Conservation (phyloP, 2,113 vertebrate genomes). For the Mastomys natalensis region DNA sequence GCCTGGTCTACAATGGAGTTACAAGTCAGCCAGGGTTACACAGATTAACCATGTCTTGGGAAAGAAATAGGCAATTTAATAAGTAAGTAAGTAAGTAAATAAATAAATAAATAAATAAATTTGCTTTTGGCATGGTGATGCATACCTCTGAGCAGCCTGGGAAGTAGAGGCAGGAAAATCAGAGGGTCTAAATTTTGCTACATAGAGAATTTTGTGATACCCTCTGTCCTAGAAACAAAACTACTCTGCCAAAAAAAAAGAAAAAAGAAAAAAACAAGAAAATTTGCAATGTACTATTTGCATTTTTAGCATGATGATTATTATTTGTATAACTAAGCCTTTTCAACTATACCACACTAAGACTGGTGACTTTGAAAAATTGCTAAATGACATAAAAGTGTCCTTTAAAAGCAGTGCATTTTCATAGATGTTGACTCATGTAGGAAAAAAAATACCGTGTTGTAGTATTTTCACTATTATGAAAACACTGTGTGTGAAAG, state of each 20-base stretch:
- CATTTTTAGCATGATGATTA: neutral
- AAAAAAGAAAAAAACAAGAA: too few relatives aligned
- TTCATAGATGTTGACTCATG: conserved; percentile 36
- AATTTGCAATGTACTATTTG: neutral
- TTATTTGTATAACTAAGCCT: neutral
- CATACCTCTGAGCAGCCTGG: neutral
- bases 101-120: neutral
- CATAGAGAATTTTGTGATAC: neutral
- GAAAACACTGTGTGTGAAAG: conserved; percentile 81
- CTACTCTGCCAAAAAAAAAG: too few relatives aligned
- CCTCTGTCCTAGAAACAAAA: neutral
- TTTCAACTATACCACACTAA: neutral
- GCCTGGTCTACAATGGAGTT: neutral
- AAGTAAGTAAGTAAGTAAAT: neutral
- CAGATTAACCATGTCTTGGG: neutral
- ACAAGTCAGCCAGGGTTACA: neutral
- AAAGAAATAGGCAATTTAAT: neutral
- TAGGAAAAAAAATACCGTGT: conserved; percentile 30
- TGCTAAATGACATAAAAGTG: conserved; percentile 31
- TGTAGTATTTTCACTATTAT: conserved; percentile 82
- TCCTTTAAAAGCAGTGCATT: conserved; percentile 33
- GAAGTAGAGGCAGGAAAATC: neutral
- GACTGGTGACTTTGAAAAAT: neutral
- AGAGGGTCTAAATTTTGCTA: neutral
- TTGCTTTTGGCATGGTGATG: neutral